These are phyloP conservation scores for Pandemis corylana DNA, from an alignment of 2,888 invertebrate species.

Conservation along the genomic window DNA sequence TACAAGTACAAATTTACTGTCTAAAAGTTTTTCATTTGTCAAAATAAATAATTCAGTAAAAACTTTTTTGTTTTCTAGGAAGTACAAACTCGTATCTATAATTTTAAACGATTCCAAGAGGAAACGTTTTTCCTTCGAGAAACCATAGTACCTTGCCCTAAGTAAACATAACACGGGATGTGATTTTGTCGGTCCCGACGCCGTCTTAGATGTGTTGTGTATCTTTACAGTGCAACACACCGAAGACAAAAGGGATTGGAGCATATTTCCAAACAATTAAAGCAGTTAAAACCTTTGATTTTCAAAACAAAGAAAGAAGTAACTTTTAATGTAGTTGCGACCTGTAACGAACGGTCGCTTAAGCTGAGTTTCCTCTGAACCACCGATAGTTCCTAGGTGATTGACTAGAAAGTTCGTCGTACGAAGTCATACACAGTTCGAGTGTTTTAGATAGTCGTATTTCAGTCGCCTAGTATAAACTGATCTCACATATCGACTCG, in stretches of 20 bases:
- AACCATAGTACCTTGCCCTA: conserved; percentile 47
- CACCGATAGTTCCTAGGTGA: conserved; percentile 8
- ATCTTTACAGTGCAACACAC: conserved; percentile 49
- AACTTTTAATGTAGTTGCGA: no score
- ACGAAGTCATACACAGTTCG: conserved; percentile 8
- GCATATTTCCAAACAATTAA: background rate
- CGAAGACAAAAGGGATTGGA: conserved; percentile 19
- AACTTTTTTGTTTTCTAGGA: no score
- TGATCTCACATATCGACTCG: background rate
- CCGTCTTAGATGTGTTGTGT: conserved; percentile 53
- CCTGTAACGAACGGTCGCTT: no score
- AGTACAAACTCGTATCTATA: no score
- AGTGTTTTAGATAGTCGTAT: conserved; percentile 13
- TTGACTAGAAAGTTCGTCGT: conserved; percentile 19
- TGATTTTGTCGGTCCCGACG: conserved; percentile 60
- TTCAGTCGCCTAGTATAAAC: conserved; percentile 17
- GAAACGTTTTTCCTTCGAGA: conserved; percentile 21
- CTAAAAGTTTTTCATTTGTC: no score
- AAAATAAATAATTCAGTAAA: no score
- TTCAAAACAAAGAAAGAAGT: background rate
- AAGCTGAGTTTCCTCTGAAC: background rate
- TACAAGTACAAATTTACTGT: no score
- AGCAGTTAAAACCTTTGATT: background rate
- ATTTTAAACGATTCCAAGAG: background rate
- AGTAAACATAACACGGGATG: conserved; percentile 69